Conservation (phyloP, 2,888 invertebrate genomes). For the Capitulum mitella region DNA sequence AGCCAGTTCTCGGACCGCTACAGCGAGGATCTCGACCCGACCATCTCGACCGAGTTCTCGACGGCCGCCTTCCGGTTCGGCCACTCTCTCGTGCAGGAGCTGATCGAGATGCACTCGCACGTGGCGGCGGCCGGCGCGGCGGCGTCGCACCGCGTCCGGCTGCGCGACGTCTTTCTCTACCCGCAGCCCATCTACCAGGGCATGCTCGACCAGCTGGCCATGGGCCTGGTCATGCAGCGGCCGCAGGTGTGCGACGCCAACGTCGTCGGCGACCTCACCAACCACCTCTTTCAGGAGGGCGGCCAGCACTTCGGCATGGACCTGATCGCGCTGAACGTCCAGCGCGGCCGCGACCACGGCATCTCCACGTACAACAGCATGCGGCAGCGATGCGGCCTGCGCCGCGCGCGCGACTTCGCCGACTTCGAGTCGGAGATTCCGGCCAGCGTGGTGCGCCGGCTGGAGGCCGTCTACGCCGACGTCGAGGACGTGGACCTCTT, state of each 20-base stretch:
- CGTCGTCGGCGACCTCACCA: constrained; percentile 28
- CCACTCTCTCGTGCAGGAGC: constrained; percentile 32
- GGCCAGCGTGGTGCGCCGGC: neutral
- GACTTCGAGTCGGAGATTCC: constrained; percentile 29
- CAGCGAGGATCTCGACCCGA: constrained; percentile 26
- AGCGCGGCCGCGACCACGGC: constrained; percentile 33
- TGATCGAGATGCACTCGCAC: constrained; percentile 27
- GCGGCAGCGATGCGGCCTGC: constrained; percentile 28
- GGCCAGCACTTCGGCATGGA: constrained; percentile 33
- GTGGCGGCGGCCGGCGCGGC: neutral
- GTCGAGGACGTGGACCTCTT: constrained; percentile 76
- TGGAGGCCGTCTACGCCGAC: constrained; percentile 50
- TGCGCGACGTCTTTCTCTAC: neutral
- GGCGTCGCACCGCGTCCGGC: constrained; percentile 37
- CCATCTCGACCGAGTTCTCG: constrained; percentile 31
- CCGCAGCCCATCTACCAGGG: neutral
- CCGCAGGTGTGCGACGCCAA: neutral
- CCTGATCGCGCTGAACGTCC: constrained; percentile 34
- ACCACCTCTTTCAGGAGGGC: constrained; percentile 32
- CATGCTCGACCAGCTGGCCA: neutral
- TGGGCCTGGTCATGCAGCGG: neutral
- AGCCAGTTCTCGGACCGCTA: constrained; percentile 28
- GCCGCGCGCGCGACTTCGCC: constrained; percentile 26
- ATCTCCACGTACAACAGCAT: constrained; percentile 31
- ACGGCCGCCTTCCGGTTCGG: constrained; percentile 33